Percentiles rank a stretch among this genome's conserved stretches.
These are phyloP conservation scores for Xestia xanthographa DNA, from an alignment of 2,888 invertebrate species.

Conservation along the genomic window DNA sequence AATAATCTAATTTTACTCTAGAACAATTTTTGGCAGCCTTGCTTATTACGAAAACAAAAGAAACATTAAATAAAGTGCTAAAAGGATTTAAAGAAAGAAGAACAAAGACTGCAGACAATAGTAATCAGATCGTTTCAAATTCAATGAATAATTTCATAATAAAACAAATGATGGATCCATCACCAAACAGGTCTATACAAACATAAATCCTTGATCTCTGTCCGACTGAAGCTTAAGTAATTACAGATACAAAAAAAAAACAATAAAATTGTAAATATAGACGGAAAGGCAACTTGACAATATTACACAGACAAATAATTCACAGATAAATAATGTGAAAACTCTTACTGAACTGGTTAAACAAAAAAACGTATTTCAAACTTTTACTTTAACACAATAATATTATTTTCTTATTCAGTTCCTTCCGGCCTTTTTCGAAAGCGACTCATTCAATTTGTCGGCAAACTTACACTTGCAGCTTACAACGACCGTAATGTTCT, in stretches of 20 bases:
- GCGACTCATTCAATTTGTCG: conserved; percentile 17
- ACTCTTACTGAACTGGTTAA: neutral
- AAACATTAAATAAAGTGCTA: conserved; percentile 10
- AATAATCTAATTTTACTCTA: conserved; percentile 18
- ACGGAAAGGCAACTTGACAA: neutral
- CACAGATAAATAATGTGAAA: neutral
- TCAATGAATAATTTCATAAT: neutral
- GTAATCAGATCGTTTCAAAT: neutral
- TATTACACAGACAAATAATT: neutral
- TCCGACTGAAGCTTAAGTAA: neutral
- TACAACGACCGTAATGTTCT: neutral
- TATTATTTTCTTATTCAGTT: neutral
- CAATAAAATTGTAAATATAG: neutral
- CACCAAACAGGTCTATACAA: neutral
- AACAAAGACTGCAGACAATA: neutral
- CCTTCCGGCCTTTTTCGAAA: conserved; percentile 27
- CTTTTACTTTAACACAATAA: conserved; percentile 30
- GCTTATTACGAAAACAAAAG: conserved; percentile 27
- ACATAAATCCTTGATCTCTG: neutral
- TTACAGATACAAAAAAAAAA: neutral
- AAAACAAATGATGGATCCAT: neutral
- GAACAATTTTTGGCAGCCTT: conserved; percentile 26
- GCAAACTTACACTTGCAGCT: conserved; percentile 37
- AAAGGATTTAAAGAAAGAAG: neutral
- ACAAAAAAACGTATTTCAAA: neutral